A percentile compares a stretch with the other conserved stretches of the same genome.
These are phyloP conservation scores for Basileuterus tristriatus DNA, from an alignment of 2,797 vertebrate species.

Conservation along the genomic window DNA sequence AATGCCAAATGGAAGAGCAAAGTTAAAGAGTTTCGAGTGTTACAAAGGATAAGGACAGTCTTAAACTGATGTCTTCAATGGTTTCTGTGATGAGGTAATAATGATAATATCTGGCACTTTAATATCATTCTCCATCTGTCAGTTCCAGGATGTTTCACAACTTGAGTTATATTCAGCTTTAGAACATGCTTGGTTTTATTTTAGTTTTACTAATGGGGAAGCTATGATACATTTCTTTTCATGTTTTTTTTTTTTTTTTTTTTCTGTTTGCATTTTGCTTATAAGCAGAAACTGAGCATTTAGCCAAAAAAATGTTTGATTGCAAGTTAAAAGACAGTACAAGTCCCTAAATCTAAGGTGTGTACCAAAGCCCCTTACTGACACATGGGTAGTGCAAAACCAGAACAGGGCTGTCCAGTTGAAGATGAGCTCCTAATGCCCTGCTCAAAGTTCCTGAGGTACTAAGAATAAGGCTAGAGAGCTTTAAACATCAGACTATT, in stretches of 20 bases:
- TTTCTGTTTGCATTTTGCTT: background rate
- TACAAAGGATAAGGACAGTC: conserved; percentile 1
- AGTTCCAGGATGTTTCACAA: conserved; percentile 19
- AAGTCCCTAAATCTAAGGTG: background rate
- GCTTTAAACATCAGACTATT: background rate
- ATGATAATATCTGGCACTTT: conserved; percentile 37
- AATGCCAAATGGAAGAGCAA: conserved; percentile 14
- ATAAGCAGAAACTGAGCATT: background rate
- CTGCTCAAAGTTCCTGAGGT: background rate
- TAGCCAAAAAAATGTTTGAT: background rate
- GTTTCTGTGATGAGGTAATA: conserved; percentile 20
- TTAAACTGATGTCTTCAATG: background rate
- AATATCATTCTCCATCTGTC: conserved; percentile 39
- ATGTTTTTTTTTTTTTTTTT: background rate
- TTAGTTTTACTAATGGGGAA: background rate
- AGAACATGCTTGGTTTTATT: conserved; percentile 19
- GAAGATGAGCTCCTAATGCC: background rate
- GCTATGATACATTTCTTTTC: background rate
- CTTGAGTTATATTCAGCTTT: conserved; percentile 24
- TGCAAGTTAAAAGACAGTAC: background rate
- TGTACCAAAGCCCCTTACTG: background rate
- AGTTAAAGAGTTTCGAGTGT: background rate
- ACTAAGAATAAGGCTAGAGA: background rate
- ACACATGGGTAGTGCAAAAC: background rate
- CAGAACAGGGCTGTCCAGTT: background rate